These are phyloP conservation scores for Acropora yongei DNA, from an alignment of 64 coral and sea anemone genomes.

Conservation along the genomic window DNA sequence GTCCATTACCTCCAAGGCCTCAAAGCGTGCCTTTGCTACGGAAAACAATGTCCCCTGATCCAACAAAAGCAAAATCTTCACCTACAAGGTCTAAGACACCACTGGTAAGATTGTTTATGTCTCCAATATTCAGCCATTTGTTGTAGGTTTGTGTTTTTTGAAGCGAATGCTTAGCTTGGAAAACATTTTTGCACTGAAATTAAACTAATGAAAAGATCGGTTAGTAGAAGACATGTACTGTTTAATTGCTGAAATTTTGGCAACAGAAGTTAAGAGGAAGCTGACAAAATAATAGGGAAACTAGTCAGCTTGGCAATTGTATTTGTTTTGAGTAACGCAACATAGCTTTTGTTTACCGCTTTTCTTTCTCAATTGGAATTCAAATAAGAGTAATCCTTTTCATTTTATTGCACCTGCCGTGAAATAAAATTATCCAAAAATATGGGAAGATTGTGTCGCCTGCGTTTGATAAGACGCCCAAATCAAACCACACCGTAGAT, in stretches of 20 bases:
- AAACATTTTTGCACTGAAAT: neutral
- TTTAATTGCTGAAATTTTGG: neutral
- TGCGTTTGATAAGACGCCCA: neutral
- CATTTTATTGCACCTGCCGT: neutral
- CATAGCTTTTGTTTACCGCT: no score
- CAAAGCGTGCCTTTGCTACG: conserved; percentile 84
- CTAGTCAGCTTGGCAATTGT: neutral
- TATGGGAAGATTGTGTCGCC: neutral
- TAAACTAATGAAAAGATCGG: neutral
- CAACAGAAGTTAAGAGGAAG: neutral
- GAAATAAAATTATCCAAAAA: neutral
- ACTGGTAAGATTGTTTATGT: conserved; percentile 54
- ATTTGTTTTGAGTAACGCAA: neutral
- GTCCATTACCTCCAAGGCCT: conserved; percentile 80
- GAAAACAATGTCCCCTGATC: conserved; percentile 76
- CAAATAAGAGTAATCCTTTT: no score
- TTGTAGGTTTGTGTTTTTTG: neutral
- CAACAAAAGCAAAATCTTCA: conserved; percentile 42
- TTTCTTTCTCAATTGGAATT: no score
- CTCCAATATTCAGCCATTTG: neutral
- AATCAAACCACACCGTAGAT: neutral
- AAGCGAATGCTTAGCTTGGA: neutral
- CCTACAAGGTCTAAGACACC: conserved; percentile 71
- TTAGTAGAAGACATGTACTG: neutral
- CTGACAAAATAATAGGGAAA: neutral